Percentiles rank a stretch among this genome's conserved stretches.
Conservation (phyloP, 2,888 invertebrate genomes). For the Philaethria dido region DNA sequence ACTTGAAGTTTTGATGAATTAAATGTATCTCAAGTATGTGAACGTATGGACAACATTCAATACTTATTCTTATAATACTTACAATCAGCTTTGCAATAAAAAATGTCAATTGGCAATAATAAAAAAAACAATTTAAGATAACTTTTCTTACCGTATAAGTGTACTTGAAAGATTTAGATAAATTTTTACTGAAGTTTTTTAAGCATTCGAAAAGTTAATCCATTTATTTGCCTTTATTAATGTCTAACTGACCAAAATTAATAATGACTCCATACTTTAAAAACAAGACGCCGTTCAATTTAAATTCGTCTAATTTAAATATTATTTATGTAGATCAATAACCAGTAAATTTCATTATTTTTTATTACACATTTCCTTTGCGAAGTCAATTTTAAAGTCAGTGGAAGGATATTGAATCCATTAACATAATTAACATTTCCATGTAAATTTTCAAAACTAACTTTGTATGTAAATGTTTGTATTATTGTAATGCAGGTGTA, state of each 20-base stretch:
- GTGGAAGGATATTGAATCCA: constrained; percentile 70
- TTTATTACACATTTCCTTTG: constrained; percentile 61
- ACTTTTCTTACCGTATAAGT: background rate
- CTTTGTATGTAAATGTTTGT: constrained; percentile 75
- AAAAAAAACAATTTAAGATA: too few relatives aligned
- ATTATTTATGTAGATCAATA: constrained; percentile 13
- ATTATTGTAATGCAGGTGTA: constrained; percentile 65
- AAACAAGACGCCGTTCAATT: background rate
- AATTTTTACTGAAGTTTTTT: too few relatives aligned
- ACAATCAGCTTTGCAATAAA: too few relatives aligned
- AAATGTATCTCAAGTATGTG: background rate
- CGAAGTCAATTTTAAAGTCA: constrained; percentile 53
- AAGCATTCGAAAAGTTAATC: too few relatives aligned
- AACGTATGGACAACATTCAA: too few relatives aligned
- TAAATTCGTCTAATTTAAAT: constrained; percentile 1
- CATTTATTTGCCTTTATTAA: too few relatives aligned
- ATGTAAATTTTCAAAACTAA: constrained; percentile 62
- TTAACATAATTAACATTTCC: constrained; percentile 73
- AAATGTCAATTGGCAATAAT: too few relatives aligned
- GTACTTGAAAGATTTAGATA: background rate
- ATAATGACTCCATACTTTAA: too few relatives aligned
- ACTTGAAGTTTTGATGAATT: constrained; percentile 1
- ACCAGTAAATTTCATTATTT: constrained; percentile 6
- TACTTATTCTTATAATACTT: too few relatives aligned
- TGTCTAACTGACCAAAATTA: too few relatives aligned